A percentile compares a stretch with the other conserved stretches of the same genome.
Evolutionary conservation across 2,888 invertebrate species (phyloP).

Genomic region (Coelopa pilipes): DNA sequence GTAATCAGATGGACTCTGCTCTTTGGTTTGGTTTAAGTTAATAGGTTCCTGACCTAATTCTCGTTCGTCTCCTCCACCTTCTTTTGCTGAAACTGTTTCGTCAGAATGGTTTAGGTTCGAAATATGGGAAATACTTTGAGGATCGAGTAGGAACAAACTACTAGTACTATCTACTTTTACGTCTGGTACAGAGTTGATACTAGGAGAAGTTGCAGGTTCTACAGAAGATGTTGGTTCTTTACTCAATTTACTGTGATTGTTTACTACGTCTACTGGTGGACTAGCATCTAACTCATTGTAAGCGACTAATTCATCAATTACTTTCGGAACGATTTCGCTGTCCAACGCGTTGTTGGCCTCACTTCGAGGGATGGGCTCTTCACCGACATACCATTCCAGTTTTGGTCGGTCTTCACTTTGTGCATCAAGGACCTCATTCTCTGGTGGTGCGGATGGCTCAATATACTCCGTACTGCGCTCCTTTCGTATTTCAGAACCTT

Average conservation of each 20-base stretch:
- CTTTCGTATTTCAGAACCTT: not conserved
- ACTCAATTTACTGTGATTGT: slow-evolving; percentile 35
- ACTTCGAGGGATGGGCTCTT: slow-evolving; percentile 44
- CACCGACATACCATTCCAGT: slow-evolving; percentile 48
- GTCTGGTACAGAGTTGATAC: slow-evolving; percentile 30
- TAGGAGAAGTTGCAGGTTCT: slow-evolving; percentile 27
- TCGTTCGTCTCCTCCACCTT: too few species aligned
- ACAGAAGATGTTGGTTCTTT: slow-evolving; percentile 18
- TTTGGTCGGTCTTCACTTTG: slow-evolving; percentile 16
- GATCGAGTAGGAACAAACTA: slow-evolving; percentile 49
- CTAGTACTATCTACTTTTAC: slow-evolving; percentile 48
- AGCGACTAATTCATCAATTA: not conserved
- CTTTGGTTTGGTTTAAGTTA: too few species aligned
- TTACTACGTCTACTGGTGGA: slow-evolving; percentile 33
- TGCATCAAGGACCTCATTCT: too few species aligned
- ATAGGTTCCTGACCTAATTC: too few species aligned
- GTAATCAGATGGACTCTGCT: too few species aligned
- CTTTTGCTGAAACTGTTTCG: slow-evolving; percentile 35
- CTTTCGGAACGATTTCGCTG: not conserved
- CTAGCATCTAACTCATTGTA: slow-evolving; percentile 20
- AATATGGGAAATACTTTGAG: slow-evolving; percentile 2
- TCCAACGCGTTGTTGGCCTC: not conserved
- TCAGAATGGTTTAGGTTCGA: slow-evolving; percentile 30
- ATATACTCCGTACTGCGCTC: not conserved
- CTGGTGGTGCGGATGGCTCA: slow-evolving; percentile 14